Percentiles rank a stretch among this genome's conserved stretches.
phyloP scores from a whole-genome alignment of 2,113 vertebrate species.

The Salvator merianae region DNA sequence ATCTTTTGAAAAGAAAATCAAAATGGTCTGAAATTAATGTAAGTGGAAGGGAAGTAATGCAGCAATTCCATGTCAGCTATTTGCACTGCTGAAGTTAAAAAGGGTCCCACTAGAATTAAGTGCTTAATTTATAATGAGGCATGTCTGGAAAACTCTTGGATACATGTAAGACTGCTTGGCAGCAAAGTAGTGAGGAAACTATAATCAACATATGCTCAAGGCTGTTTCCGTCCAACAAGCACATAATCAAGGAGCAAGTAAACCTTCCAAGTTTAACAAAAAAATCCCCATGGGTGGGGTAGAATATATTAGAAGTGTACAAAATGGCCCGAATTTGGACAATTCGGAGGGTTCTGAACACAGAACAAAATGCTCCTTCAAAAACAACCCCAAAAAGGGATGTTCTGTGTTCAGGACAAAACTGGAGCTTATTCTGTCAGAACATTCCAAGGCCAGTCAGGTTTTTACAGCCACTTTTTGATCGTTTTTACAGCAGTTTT shows the following conservation, averaged over 20 bases:
- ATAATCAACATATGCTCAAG: not conserved
- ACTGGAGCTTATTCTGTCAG: too few relatives aligned
- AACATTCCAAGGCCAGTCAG: too few relatives aligned
- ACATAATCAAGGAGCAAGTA: not conserved
- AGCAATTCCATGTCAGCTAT: conserved; percentile 74
- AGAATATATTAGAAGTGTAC: not conserved
- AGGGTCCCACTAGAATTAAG: not conserved
- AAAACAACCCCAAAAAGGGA: too few relatives aligned
- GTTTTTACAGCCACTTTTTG: too few relatives aligned
- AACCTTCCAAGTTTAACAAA: not conserved
- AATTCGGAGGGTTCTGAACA: too few relatives aligned
- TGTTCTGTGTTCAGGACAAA: too few relatives aligned
- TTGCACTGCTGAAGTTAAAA: not conserved
- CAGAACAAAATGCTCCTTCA: too few relatives aligned
- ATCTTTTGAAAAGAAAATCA: conserved; percentile 74
- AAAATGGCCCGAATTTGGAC: not conserved
- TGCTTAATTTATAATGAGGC: not conserved
- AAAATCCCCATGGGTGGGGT: too few relatives aligned
- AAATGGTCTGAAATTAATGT: conserved; percentile 25
- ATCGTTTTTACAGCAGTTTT: too few relatives aligned
- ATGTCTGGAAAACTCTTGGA: not conserved
- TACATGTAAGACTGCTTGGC: not conserved
- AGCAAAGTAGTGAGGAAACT: not conserved
- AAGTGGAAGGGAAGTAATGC: conserved; percentile 50
- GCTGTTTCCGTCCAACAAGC: not conserved